These are phyloP conservation scores for Drosophila sucinea DNA, from an alignment of 1,140 invertebrate genomes.

Conservation along the genomic window DNA sequence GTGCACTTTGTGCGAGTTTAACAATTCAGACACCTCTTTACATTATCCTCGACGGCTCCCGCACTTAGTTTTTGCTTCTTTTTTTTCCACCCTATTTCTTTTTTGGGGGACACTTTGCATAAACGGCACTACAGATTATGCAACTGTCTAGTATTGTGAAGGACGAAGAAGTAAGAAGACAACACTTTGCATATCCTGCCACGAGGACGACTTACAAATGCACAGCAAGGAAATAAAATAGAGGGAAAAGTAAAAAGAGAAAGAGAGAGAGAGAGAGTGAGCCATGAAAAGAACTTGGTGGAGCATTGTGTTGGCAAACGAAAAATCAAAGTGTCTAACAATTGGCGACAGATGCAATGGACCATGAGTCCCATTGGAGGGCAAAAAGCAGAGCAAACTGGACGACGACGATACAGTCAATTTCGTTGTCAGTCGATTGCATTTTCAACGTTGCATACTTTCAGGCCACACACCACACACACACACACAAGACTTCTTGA, in stretches of 20 bases:
- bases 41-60: slow-evolving; percentile 49
- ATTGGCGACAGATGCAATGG: slow-evolving; percentile 68
- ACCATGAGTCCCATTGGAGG: slow-evolving; percentile 38
- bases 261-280: slow-evolving; percentile 45
- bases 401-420: slow-evolving; percentile 13
- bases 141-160: slow-evolving; percentile 74
- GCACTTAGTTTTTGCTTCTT: slow-evolving; percentile 38
- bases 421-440: slow-evolving; percentile 12
- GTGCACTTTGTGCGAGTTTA: slow-evolving; percentile 43
- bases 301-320: slow-evolving; percentile 54
- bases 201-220: slow-evolving; percentile 36
- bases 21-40: slow-evolving; percentile 57
- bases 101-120: slow-evolving; percentile 65
- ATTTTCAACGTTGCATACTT: slow-evolving; percentile 20
- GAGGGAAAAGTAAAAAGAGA: slow-evolving; percentile 33
- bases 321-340: slow-evolving; percentile 75
- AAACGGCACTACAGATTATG: slow-evolving; percentile 78
- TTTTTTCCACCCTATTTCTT: background rate
- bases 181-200: slow-evolving; percentile 75
- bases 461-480: slow-evolving; percentile 1
- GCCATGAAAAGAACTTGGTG: slow-evolving; percentile 35
- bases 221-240: slow-evolving; percentile 45
- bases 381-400: slow-evolving; percentile 1
- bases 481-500: background rate
- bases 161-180: slow-evolving; percentile 47